Conservation (phyloP, 2,113 vertebrate genomes). For the Narcine bancroftii region DNA sequence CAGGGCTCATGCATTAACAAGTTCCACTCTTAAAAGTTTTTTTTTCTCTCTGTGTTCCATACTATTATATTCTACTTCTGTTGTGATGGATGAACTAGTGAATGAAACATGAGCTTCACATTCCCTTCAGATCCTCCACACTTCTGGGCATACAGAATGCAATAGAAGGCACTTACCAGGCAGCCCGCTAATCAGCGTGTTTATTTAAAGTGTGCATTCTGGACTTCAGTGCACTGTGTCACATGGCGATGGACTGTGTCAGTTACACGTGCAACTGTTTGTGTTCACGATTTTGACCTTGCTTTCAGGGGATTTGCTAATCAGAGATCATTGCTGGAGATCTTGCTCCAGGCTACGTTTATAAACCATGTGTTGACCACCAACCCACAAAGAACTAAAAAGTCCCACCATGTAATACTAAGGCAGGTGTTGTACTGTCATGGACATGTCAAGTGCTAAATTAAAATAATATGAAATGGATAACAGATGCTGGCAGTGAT, state of each 20-base stretch:
- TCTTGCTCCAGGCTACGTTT: background rate
- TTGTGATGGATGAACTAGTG: slow-evolving; percentile 11
- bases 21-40: background rate
- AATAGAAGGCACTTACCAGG: background rate
- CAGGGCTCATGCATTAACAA: background rate
- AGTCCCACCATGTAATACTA: background rate
- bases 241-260: background rate
- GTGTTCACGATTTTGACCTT: background rate
- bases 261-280: background rate
- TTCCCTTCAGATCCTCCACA: background rate
- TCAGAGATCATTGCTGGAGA: background rate
- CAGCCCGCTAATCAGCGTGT: background rate
- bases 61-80: background rate
- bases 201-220: background rate
- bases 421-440: background rate
- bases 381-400: background rate
- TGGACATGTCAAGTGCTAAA: background rate
- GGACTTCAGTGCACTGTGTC: background rate
- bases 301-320: background rate
- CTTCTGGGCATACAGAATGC: background rate
- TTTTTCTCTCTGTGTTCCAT: background rate
- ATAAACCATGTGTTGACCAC: background rate
- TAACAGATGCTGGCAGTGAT: background rate
- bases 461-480: background rate
- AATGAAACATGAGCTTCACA: slow-evolving; percentile 18